A percentile compares a stretch with the other conserved stretches of the same genome.
Conservation (phyloP, 2,113 vertebrate genomes). For the Plestiodon gilberti region DNA sequence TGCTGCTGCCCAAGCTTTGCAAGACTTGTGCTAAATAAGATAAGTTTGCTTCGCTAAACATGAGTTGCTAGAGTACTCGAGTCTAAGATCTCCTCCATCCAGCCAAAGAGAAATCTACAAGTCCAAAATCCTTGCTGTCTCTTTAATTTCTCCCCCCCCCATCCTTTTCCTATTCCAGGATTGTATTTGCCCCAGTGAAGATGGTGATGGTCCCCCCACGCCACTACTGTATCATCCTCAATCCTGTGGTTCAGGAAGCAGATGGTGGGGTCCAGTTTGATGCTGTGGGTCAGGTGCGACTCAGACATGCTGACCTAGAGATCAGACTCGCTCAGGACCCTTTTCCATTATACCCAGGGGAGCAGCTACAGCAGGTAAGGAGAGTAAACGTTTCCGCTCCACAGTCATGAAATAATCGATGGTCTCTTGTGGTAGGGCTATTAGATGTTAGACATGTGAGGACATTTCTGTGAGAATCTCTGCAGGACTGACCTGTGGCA, state of each 20-base stretch:
- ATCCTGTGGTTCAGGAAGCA: conserved; percentile 78
- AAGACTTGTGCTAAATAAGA: not conserved
- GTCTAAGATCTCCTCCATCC: not conserved
- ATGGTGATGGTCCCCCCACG: conserved; percentile 90
- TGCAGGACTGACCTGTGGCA: not conserved
- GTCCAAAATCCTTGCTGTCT: not conserved
- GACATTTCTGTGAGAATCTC: not conserved
- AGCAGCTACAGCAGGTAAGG: conserved; percentile 81
- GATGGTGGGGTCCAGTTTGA: conserved; percentile 74
- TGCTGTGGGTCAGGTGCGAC: conserved; percentile 83
- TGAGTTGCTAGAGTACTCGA: not conserved
- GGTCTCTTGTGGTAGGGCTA: not conserved
- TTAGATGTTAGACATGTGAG: not conserved
- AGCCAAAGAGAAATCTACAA: not conserved
- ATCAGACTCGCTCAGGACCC: conserved; percentile 88
- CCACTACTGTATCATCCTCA: conserved; percentile 86
- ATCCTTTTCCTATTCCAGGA: conserved; percentile 61
- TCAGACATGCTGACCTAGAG: conserved; percentile 88
- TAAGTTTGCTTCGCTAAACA: not conserved
- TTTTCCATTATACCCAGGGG: conserved; percentile 87
- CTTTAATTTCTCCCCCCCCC: not conserved
- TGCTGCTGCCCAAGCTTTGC: not conserved
- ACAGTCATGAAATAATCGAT: not conserved
- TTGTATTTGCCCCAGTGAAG: conserved; percentile 78
- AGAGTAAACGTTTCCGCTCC: not conserved